phyloP scores from a whole-genome alignment of 1,140 invertebrate species.

The Plectus sambesii region DNA sequence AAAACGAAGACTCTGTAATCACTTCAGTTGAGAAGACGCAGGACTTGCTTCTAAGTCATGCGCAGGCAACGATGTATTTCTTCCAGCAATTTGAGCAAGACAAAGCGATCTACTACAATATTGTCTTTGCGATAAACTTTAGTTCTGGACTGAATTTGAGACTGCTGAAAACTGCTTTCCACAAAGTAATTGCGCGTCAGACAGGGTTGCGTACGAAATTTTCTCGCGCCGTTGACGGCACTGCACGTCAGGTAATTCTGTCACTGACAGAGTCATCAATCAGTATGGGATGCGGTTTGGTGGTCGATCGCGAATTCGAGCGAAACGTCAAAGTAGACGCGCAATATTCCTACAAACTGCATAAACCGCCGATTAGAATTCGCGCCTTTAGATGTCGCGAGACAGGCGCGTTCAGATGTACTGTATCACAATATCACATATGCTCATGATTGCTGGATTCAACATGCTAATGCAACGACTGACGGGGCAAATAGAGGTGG shows the following conservation, averaged over 20 bases:
- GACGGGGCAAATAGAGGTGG: too few species aligned
- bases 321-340: too few species aligned
- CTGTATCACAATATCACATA: too few species aligned
- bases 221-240: slow-evolving; percentile 4
- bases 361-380: too few species aligned
- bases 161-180: slow-evolving; percentile 12
- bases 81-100: slow-evolving; percentile 21
- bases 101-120: slow-evolving; percentile 33
- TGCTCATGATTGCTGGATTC: too few species aligned
- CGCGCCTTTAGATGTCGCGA: too few species aligned
- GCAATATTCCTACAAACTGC: too few species aligned
- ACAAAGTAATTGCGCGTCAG: slow-evolving; percentile 24
- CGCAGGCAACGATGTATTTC: slow-evolving; percentile 37
- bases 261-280: slow-evolving; percentile 26
- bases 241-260: slow-evolving; percentile 23
- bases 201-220: slow-evolving; percentile 26
- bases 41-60: slow-evolving; percentile 21
- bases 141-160: slow-evolving; percentile 8
- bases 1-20: too few species aligned
- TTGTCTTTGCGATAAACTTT: slow-evolving; percentile 27
- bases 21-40: too few species aligned
- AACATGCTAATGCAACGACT: too few species aligned
- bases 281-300: slow-evolving; percentile 13
- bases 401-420: too few species aligned
- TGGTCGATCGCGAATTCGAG: too few species aligned